Base-by-base conservation (phyloP, 2,888 invertebrate species). In the Sialis lutaria region DNA sequence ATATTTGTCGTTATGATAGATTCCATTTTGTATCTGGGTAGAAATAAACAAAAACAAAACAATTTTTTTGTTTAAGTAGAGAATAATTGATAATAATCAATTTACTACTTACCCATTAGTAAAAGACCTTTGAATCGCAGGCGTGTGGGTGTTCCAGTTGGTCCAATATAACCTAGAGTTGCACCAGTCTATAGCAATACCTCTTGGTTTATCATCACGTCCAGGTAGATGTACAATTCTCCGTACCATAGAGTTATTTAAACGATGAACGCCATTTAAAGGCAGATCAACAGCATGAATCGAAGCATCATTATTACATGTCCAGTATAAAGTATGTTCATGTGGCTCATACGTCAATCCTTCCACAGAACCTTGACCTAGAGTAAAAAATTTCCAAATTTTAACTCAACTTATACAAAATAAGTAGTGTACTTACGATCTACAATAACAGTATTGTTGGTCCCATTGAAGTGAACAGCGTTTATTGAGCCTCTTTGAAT, bases 401-500 rank as follows among this genome's bases (percentile, higher is more conserved):
- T 34, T 39, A 39, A 33, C 9, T 41, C 8, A 41, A 48, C n/a
- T 8, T 43, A 10, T 30, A 41, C 30, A 41, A 22, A 22, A 41
- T 40, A 32, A 41, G 46, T 33, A 22, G 22, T 42, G 30, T 40
- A 65, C 75, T 69, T 61, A 78, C 79, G 75, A 55, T 77, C 75
- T 7, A 85, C 73, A 51, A 89, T 67, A 39, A 80, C 73, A 35
- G 68, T 68, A 64, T 87, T 84, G 1, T 73, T 74, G 33, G 74
- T 72, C 43, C 89, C 89, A 67, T 90, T 82, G 66, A 89, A 90
- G 60, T 71, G 72, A 42, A 87, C 89, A 33, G 77, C 73, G 66
- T 84, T 82, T 58, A 92, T 88, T 53, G 84, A 78, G 48, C 87
- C 88, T 58, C 81, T 72, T 61, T 89, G 87, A 51, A 91, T 88